These are phyloP conservation scores for Protonibea diacanthus DNA, from an alignment of 2,797 vertebrate genomes.

Conservation along the genomic window DNA sequence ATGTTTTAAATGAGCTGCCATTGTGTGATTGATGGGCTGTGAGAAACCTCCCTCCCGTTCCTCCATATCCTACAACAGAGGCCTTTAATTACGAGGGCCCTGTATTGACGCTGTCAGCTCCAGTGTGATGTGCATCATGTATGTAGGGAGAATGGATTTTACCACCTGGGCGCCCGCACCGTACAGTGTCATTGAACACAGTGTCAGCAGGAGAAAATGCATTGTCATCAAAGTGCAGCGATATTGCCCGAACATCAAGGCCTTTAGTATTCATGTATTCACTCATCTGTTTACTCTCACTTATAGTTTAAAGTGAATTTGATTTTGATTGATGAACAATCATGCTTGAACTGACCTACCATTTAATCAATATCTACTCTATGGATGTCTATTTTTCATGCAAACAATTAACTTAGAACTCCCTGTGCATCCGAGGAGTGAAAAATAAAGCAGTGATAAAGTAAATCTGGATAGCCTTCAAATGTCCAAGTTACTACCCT, in stretches of 20 bases:
- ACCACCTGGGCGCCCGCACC: constrained; percentile 60
- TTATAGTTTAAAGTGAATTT: constrained; percentile 66
- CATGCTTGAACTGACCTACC: constrained; percentile 32
- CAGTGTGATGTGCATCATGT: constrained; percentile 75
- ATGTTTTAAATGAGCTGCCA: constrained; percentile 82
- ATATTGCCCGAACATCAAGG: constrained; percentile 50
- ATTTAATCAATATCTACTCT: constrained; percentile 52
- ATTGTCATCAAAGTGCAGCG: constrained; percentile 71
- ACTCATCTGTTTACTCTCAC: constrained; percentile 54
- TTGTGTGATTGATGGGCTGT: constrained; percentile 76
- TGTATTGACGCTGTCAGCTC: constrained; percentile 77
- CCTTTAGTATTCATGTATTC: constrained; percentile 71
- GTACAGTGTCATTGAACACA: constrained; percentile 58
- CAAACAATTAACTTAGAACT: constrained; percentile 33
- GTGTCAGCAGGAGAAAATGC: constrained; percentile 71
- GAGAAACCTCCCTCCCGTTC: constrained; percentile 63
- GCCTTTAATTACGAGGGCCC: constrained; percentile 77
- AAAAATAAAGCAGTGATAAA: neutral
- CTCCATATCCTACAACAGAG: constrained; percentile 59
- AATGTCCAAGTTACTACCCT: constrained; percentile 25
- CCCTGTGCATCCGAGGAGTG: neutral
- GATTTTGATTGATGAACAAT: constrained; percentile 74
- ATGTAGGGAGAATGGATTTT: constrained; percentile 67
- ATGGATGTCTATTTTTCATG: constrained; percentile 26
- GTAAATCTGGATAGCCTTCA: constrained; percentile 17